Conservation (phyloP, 2,888 invertebrate species). For the Punctoribates punctum region DNA sequence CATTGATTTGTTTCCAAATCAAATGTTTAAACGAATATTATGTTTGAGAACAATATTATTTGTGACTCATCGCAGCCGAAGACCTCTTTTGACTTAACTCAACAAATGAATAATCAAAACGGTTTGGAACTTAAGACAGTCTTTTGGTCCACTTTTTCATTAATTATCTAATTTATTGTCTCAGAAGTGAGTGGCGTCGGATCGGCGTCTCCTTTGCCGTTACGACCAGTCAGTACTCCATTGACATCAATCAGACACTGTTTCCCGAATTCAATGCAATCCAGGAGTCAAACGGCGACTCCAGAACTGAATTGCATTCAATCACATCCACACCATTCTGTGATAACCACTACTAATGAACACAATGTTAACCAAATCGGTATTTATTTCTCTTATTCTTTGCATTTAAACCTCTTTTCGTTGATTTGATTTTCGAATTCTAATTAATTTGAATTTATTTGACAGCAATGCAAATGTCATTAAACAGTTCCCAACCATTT, state of each 20-base stretch:
- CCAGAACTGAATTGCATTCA: conserved; percentile 25
- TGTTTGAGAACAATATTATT: conserved; percentile 23
- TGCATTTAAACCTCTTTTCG: not conserved
- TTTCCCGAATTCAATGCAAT: conserved; percentile 14
- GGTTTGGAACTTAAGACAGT: not conserved
- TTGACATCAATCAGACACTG: not conserved
- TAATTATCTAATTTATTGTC: not conserved
- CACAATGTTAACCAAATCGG: conserved; percentile 5
- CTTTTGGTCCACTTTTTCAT: not conserved
- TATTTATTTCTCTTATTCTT: not conserved
- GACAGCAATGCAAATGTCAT: conserved; percentile 32
- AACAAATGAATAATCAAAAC: conserved; percentile 17
- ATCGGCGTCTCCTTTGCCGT: conserved; percentile 5
- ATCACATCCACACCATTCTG: conserved; percentile 15
- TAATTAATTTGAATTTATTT: not conserved
- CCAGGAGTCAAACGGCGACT: conserved; percentile 7
- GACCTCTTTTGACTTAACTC: not conserved
- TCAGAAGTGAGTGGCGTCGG: not conserved
- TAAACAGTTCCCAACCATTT: conserved; percentile 7
- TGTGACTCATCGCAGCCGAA: not conserved
- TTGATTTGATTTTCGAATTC: not conserved
- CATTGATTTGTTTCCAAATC: not conserved
- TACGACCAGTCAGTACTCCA: conserved; percentile 19
- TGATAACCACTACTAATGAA: conserved; percentile 15
- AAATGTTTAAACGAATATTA: not conserved